Evolutionary conservation across 2,888 invertebrate genomes (phyloP), one percentile per base, ranked within the genome.

Genomic region (Limnephilus auricula): DNA sequence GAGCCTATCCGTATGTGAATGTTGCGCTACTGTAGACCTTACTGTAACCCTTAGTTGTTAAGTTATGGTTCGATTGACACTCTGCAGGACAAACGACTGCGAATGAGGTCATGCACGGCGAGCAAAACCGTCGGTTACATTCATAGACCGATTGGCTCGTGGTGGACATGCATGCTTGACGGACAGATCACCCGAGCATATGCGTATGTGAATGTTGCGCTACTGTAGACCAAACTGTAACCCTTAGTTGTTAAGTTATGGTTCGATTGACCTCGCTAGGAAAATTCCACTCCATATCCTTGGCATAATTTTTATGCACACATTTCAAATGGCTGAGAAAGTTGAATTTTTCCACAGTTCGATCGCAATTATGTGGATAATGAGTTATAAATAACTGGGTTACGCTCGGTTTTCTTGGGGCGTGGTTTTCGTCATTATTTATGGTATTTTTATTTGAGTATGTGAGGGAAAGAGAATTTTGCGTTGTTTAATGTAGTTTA

Each of bases 271-370:
- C 82, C 32, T 15, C 82, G 25, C 34, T 32, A 18, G 82, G 82
- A 82, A 82, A 32, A 82, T 82, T 82, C 82, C 82, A 25, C 82
- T 82, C 25, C 34, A 0, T 32, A 37, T 82, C 82, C 82, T 82
- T 82, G 82, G 82, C 82, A 82, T 37, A 34, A 82, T 82, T 82
- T 25, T 2, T 82, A 32, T 82, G 82, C 82, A 82, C 34, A 82
- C 82, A 82, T 25, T 34, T 82, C 82, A 82, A 25, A 18, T 32
- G 32, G 25, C 10, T 37, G 82, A 25, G 82, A 82, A 32, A 82
- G 82, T 82, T 32, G 82, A 82, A 82, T 82, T 82, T 31, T 82
- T 82, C 82, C 82, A n/a, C 25, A 65, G 65, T 65, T 65, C 25
- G 65, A 65, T 25, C 65, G 65, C 65, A 65, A 65, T 65, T 65